Conservation (phyloP, 92 coral and sea anemone species). For the Palythoa grandis region DNA sequence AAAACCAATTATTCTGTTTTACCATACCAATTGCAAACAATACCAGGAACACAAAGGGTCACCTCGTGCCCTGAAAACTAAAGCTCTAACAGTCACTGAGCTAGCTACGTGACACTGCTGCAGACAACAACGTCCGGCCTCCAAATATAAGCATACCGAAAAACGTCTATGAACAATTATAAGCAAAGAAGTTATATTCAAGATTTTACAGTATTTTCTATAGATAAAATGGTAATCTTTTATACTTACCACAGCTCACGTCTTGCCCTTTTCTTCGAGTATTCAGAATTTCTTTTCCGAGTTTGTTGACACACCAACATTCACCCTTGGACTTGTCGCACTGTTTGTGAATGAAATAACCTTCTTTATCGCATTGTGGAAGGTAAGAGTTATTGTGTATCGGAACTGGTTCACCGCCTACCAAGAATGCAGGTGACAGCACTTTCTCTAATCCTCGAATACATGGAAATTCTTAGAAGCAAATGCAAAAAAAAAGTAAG, state of each 20-base stretch:
- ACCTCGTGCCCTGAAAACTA: too few species aligned
- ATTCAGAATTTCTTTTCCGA: conserved; percentile 18
- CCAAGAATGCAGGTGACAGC: conserved; percentile 1
- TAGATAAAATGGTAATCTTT: too few species aligned
- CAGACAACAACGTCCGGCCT: too few species aligned
- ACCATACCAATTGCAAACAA: too few species aligned
- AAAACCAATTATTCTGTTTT: too few species aligned
- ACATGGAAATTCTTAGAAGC: conserved; percentile 33
- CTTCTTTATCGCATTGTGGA: conserved; percentile 9
- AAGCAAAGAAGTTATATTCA: too few species aligned
- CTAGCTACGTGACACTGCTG: too few species aligned
- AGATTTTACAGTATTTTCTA: too few species aligned
- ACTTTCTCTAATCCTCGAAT: background rate
- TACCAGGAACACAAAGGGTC: too few species aligned
- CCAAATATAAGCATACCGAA: too few species aligned
- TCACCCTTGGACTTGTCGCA: conserved; percentile 30
- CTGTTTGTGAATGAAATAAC: conserved; percentile 24
- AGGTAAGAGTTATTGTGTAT: background rate
- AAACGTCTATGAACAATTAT: too few species aligned
- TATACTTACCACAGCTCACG: background rate
- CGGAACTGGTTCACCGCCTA: conserved; percentile 28
- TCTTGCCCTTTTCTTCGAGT: conserved; percentile 3
- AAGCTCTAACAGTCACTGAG: too few species aligned
- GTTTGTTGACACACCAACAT: conserved; percentile 27
- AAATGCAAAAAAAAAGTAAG: background rate